A percentile compares a stretch with the other conserved stretches of the same genome.
Conservation (phyloP, 1,140 invertebrate genomes). For the Condylostylus longicornis region DNA sequence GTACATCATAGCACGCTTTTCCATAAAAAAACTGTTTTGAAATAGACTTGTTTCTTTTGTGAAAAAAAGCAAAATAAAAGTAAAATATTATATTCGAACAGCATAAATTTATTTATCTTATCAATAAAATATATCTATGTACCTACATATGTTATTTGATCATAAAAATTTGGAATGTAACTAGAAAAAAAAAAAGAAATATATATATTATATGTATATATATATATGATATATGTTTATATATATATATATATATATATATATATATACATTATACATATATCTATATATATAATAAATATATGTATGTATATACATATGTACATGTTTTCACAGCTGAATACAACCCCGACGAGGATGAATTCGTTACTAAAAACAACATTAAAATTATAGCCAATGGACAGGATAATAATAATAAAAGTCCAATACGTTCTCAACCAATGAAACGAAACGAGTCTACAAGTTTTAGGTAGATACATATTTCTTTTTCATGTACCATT, state of each 20-base stretch:
- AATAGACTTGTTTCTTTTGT: background rate
- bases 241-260: conserved; percentile 4
- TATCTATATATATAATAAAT: conserved; percentile 11
- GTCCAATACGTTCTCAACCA: conserved; percentile 28
- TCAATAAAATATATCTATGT: background rate
- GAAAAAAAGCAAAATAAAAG: background rate
- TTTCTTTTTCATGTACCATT: background rate
- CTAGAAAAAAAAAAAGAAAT: background rate
- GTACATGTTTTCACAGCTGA: conserved; percentile 16
- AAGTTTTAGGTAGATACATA: conserved; percentile 11
- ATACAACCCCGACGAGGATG: conserved; percentile 31
- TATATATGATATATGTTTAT: conserved; percentile 10
- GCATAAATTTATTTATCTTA: background rate
- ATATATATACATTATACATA: conserved; percentile 10
- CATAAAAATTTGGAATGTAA: background rate
- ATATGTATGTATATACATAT: conserved; percentile 1
- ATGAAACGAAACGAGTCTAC: conserved; percentile 16
- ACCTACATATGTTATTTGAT: conserved; percentile 5
- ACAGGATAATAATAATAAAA: conserved; percentile 24
- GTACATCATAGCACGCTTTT: too few species aligned
- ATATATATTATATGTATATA: conserved; percentile 6
- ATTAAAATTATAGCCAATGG: conserved; percentile 21
- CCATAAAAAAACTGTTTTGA: background rate
- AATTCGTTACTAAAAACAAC: conserved; percentile 23
- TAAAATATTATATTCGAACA: background rate